Evolutionary conservation across 2,888 invertebrate genomes (phyloP).

Genomic region (Nomada flava): DNA sequence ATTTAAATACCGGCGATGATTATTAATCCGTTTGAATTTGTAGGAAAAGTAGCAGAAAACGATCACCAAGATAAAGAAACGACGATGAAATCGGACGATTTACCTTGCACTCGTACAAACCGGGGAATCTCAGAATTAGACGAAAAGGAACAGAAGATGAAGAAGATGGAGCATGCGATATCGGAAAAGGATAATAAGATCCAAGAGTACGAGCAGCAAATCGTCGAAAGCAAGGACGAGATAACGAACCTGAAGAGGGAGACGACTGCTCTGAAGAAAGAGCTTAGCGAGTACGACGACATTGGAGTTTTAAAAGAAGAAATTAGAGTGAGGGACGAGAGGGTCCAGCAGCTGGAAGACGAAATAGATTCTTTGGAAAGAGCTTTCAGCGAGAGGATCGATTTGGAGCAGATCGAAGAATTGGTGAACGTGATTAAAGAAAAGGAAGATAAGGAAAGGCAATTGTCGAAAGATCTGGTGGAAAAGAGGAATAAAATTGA

Average conservation of each 20-base stretch:
- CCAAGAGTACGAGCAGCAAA: slow-evolving; percentile 73
- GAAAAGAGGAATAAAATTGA: slow-evolving; percentile 86
- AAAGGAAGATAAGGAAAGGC: slow-evolving; percentile 85
- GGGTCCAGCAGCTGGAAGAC: slow-evolving; percentile 75
- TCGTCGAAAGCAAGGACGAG: slow-evolving; percentile 73
- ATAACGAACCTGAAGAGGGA: slow-evolving; percentile 67
- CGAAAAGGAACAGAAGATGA: slow-evolving; percentile 71
- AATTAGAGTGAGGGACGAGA: slow-evolving; percentile 75
- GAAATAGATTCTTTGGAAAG: slow-evolving; percentile 79
- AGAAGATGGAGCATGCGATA: slow-evolving; percentile 75
- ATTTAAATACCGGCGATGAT: too few species aligned
- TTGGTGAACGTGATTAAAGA: slow-evolving; percentile 75
- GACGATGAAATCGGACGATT: slow-evolving; percentile 21
- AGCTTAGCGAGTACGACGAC: slow-evolving; percentile 74
- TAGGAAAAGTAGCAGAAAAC: slow-evolving; percentile 29
- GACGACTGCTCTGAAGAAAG: slow-evolving; percentile 70
- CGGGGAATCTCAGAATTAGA: not conserved
- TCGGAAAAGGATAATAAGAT: slow-evolving; percentile 76
- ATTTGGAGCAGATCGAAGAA: slow-evolving; percentile 79
- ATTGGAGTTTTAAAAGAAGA: slow-evolving; percentile 77
- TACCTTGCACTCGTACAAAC: not conserved
- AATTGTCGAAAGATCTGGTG: slow-evolving; percentile 84
- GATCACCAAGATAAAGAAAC: slow-evolving; percentile 32
- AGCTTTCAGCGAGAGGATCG: slow-evolving; percentile 77
- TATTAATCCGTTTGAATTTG: not conserved